phyloP scores from a whole-genome alignment of 2,113 vertebrate genomes.

The Gobio gobio region DNA sequence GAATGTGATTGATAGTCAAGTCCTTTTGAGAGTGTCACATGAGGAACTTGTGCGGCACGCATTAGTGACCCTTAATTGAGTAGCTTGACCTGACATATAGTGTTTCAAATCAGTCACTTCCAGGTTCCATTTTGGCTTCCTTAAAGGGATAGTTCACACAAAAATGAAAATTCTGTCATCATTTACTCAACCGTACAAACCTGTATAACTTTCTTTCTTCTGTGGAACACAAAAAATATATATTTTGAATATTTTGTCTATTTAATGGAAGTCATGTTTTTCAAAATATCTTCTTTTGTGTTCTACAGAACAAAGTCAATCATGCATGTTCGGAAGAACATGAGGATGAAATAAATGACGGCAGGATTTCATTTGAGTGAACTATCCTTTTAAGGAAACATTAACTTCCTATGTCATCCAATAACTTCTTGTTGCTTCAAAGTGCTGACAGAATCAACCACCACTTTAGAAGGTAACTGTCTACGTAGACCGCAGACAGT shows the following conservation, averaged over 20 bases:
- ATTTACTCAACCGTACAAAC: neutral
- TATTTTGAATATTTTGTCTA: neutral
- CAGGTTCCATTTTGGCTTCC: neutral
- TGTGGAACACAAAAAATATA: neutral
- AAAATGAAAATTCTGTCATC: neutral
- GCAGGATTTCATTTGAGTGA: neutral
- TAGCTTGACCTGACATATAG: neutral
- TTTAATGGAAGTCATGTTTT: too few species aligned
- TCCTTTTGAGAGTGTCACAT: neutral
- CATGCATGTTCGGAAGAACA: neutral
- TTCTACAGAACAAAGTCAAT: neutral
- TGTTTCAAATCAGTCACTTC: slow-evolving; percentile 7
- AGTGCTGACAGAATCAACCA: neutral
- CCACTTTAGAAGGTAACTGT: neutral
- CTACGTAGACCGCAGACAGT: neutral
- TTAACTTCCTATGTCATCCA: neutral
- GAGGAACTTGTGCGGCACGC: slow-evolving; percentile 6
- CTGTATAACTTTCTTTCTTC: neutral
- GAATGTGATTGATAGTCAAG: neutral
- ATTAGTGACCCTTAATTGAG: neutral
- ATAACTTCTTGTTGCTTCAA: neutral
- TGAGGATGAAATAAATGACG: too few species aligned
- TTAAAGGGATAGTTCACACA: neutral
- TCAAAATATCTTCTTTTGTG: neutral
- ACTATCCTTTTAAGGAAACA: neutral